Conservation (phyloP, 1,140 invertebrate genomes). For the Drosophila saltans region DNA sequence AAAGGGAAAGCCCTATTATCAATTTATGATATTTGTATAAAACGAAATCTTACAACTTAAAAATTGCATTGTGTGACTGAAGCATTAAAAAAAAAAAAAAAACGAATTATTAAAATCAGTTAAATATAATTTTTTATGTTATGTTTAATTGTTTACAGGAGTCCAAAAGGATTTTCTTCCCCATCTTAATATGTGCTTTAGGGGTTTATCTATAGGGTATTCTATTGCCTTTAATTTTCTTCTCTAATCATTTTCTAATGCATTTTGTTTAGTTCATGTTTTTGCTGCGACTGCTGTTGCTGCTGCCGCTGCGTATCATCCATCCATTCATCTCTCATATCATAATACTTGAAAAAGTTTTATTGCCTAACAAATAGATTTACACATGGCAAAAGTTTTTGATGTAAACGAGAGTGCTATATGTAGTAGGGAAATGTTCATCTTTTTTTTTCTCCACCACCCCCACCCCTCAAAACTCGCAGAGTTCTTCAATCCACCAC, state of each 20-base stretch:
- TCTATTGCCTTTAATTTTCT: neutral
- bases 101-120: no score
- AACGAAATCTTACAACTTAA: no score
- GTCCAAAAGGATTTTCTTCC: no score
- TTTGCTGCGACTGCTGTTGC: neutral
- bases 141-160: no score
- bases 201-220: neutral
- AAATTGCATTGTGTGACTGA: no score
- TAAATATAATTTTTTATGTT: no score
- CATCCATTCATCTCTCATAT: constrained; percentile 8
- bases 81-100: no score
- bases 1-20: no score
- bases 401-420: constrained; percentile 49
- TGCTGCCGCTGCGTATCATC: neutral
- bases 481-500: no score
- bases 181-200: no score
- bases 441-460: constrained; percentile 2
- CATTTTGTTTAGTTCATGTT: neutral
- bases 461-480: neutral
- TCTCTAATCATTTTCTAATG: neutral
- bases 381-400: constrained; percentile 62
- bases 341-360: constrained; percentile 59
- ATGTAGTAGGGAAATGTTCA: constrained; percentile 28
- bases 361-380: constrained; percentile 53
- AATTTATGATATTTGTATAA: no score